Percentiles rank a stretch among this genome's conserved stretches.
These are phyloP conservation scores for Temnopleurus reevesii DNA, from an alignment of 53 echinoderm and acorn worm species.

Conservation along the genomic window DNA sequence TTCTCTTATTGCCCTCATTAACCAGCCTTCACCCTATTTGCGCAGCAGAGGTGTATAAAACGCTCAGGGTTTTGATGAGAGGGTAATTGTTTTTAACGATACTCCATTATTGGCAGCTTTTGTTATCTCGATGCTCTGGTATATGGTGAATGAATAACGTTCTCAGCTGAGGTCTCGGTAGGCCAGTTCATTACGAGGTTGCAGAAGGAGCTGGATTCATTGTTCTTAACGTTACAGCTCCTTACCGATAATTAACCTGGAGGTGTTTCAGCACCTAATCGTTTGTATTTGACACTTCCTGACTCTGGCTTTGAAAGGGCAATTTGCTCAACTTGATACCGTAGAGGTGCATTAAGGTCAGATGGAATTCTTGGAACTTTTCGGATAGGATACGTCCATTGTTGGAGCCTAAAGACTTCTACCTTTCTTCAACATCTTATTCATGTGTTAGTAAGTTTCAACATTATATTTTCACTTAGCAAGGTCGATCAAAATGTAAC, in stretches of 20 bases:
- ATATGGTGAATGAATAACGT: conserved; percentile 33
- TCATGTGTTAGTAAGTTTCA: too few relatives aligned
- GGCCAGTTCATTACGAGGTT: neutral
- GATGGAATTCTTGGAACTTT: too few relatives aligned
- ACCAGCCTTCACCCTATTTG: conserved; percentile 6
- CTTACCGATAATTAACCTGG: neutral
- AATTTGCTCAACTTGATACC: neutral
- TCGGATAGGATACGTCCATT: too few relatives aligned
- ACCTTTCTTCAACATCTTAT: too few relatives aligned
- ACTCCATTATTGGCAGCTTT: neutral
- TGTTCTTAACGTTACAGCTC: neutral
- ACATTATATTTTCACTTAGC: too few relatives aligned
- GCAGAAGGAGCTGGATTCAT: neutral
- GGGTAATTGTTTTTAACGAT: conserved; percentile 44
- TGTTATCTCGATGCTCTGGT: conserved; percentile 15
- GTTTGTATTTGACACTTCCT: neutral
- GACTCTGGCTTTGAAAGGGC: neutral
- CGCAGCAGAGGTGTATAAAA: neutral
- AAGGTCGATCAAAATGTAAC: too few relatives aligned
- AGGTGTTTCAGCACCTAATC: neutral
- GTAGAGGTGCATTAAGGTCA: too few relatives aligned
- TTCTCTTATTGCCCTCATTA: conserved; percentile 12
- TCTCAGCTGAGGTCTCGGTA: neutral
- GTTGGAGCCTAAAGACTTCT: too few relatives aligned
- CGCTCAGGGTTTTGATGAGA: neutral